Evolutionary conservation across 1,140 invertebrate species (phyloP), one percentile per base, ranked within the genome.

Genomic region (Drosophila pseudoobscura): DNA sequence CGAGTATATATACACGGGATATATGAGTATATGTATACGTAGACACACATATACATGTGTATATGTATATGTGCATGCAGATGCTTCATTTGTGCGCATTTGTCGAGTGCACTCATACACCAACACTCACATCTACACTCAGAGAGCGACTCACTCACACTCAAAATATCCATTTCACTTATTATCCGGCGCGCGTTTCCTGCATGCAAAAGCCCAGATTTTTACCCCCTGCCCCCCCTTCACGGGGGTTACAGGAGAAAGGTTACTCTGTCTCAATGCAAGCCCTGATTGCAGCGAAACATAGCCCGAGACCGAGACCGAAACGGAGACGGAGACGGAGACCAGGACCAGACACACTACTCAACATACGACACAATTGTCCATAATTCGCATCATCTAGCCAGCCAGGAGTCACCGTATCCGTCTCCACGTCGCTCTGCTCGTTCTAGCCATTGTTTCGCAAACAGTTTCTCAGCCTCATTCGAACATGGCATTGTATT

Each of bases 121-220:
- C n/a, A 56, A 15, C 41, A 17, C 51, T 8, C 62, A 55, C 65
- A 62, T 35, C 22, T 52, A 29, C 41, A 17, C 52, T 9, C 31
- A 31, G 8, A 31, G 31, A 31, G 31, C 31, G 8, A 24, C 35
- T n/a, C 53, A 63, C 39, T 73, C 54, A 44, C 66, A 70, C 66
- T 74, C 46, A 75, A 78, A 75, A 88, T 88, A 82, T 78, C 72
- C 80, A 85, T 84, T 84, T 77, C 82, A 77, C 75, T 78, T 84
- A 84, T 84, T 84, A 84, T 84, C 80, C 80, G 80, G 80, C 66
- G 71, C 59, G 80, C 69, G 69, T 69, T 84, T 84, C 77, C 68
- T 87, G 72, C 52, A 22, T 56, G 63, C 63, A 41, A 69, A 46
- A 56, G 65, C 65, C 39, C 31, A 45, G 11, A 39, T 13, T 39